Evolutionary conservation across 2,888 invertebrate species (phyloP), one percentile per base, ranked within the genome.

Genomic region (Ectobius pallidus): DNA sequence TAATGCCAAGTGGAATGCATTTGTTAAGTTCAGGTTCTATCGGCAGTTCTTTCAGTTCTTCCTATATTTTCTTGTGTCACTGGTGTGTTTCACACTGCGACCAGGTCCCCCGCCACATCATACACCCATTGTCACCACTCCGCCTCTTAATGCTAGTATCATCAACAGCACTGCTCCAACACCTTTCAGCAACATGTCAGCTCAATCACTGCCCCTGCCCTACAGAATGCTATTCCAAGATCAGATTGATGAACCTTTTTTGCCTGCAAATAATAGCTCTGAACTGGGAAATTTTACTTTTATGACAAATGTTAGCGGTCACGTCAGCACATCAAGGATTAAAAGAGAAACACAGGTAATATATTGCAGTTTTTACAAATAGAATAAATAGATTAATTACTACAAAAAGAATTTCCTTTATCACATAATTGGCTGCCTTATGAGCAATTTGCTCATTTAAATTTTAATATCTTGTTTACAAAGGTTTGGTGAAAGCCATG

Each of bases 1-100:
- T 14, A 92, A 96, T 81, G 96, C 97, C 2, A 99, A 99, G 86
- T 99, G 99, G 99, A 95, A 97, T 79, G 94, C 97, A 0, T 99
- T 97, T 82, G 96, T 96, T 1, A 75, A 73, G 62, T 76, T 74
- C 72, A 74, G 75, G 74, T 97, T 98, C 83, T 97, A 97, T 82
- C 88, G 93, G 4, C 94, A 97, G 81, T 97, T 99, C 82, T 91
- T 94, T 75, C 87, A 95, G 70, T 99, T 99, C 83, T 89, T 93
- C 14, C 89, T 93, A 74, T 98, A 99, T 83, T 99, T 98, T 81
- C 81, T 96, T 32, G 87, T 96, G 62, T 96, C 97, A 3, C 84
- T 96, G 75, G 87, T 93, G 7, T 94, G 96, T 78, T 97, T 98
- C 80, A 93, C 94, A 1, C 84, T 95, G 62, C 88, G 99, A 2